These are phyloP conservation scores for Spea multiplicata DNA, from an alignment of 2,113 vertebrate genomes.

Conservation along the genomic window DNA sequence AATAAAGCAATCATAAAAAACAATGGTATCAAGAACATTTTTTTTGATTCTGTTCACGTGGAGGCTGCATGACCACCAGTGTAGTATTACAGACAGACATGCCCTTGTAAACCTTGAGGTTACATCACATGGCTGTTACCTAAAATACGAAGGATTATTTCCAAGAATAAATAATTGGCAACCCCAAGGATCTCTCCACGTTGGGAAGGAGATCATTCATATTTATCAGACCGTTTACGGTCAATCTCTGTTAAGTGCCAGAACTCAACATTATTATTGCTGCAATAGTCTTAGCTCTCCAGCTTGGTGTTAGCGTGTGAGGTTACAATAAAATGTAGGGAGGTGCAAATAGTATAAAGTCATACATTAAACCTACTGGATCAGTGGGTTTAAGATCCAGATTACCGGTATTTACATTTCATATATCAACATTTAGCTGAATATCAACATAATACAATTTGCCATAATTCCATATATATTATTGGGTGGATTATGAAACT, in stretches of 20 bases:
- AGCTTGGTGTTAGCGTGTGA: neutral
- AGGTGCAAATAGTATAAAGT: neutral
- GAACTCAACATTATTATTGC: constrained; percentile 3
- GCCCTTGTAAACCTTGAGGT: constrained; percentile 51
- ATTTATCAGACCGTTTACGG: constrained; percentile 22
- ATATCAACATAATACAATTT: too few species aligned
- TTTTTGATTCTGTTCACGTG: constrained; percentile 42
- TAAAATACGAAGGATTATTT: constrained; percentile 53
- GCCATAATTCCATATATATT: too few species aligned
- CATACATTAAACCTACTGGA: neutral
- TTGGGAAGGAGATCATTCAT: constrained; percentile 42
- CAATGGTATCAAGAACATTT: too few species aligned
- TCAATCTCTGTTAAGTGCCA: neutral
- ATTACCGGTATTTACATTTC: too few species aligned
- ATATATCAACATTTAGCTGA: too few species aligned
- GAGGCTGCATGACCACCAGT: constrained; percentile 50
- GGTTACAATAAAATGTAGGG: neutral
- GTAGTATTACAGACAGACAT: constrained; percentile 62
- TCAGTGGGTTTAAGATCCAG: too few species aligned
- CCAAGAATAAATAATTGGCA: constrained; percentile 60
- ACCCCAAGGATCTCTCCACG: constrained; percentile 46
- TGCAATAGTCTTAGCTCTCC: neutral
- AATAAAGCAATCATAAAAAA: too few species aligned
- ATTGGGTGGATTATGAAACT: too few species aligned
- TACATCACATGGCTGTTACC: constrained; percentile 47